phyloP scores from a whole-genome alignment of 1,140 invertebrate species.

The Uloborus diversus region DNA sequence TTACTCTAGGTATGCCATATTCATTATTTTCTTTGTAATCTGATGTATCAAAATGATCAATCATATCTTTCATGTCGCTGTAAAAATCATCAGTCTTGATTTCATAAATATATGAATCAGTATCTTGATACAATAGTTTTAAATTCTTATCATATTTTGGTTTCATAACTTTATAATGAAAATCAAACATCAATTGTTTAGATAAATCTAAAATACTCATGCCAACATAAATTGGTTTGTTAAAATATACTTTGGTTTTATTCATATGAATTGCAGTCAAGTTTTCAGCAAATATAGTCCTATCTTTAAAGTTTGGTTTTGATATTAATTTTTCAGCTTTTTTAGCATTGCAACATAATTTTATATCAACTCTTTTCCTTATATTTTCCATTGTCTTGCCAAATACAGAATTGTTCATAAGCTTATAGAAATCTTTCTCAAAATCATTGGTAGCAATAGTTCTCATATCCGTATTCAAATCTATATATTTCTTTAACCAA shows the following conservation, averaged over 20 bases:
- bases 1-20: conserved; percentile 59
- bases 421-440: conserved; percentile 62
- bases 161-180: conserved; percentile 61
- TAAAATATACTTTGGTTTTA: conserved; percentile 56
- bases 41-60: conserved; percentile 53
- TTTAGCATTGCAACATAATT: conserved; percentile 62
- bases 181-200: conserved; percentile 62
- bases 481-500: conserved; percentile 67
- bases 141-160: conserved; percentile 55
- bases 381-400: conserved; percentile 69
- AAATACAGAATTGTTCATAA: conserved; percentile 64
- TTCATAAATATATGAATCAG: conserved; percentile 51
- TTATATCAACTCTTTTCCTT: conserved; percentile 65
- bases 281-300: conserved; percentile 56
- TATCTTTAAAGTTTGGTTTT: conserved; percentile 64
- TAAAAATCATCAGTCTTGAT: conserved; percentile 55
- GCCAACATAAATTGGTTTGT: conserved; percentile 62
- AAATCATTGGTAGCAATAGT: conserved; percentile 59
- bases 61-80: conserved; percentile 47
- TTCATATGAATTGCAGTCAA: conserved; percentile 29
- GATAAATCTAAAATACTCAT: conserved; percentile 60
- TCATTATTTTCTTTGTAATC: conserved; percentile 57
- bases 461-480: conserved; percentile 64
- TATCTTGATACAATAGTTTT: conserved; percentile 56
- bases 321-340: conserved; percentile 62